A percentile compares a stretch with the other conserved stretches of the same genome.
These are phyloP conservation scores for Halcyon senegalensis DNA, from an alignment of 2,113 vertebrate genomes.

Conservation along the genomic window DNA sequence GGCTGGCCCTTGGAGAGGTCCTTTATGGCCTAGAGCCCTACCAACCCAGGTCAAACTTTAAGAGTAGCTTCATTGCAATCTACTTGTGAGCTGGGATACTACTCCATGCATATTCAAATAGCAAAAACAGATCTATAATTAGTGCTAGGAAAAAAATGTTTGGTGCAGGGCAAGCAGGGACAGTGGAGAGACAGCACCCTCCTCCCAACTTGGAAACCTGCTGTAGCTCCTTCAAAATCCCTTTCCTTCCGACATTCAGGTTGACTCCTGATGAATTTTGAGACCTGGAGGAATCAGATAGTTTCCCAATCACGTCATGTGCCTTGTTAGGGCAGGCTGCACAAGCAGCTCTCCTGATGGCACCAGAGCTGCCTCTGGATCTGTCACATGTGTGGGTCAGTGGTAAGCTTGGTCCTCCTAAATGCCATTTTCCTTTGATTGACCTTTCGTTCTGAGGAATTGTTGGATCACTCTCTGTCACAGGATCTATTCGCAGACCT, in stretches of 20 bases:
- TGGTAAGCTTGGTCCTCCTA: conserved; percentile 40
- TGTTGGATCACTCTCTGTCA: conserved; percentile 62
- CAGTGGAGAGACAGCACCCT: not conserved
- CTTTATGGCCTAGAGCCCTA: not conserved
- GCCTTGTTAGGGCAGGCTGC: not conserved
- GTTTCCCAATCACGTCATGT: conserved; percentile 67
- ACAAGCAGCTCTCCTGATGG: conserved; percentile 6
- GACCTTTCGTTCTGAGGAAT: conserved; percentile 70
- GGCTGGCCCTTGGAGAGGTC: not conserved
- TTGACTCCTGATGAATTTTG: conserved; percentile 70
- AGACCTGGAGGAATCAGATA: conserved; percentile 68
- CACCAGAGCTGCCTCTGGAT: conserved; percentile 42
- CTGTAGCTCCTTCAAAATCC: conserved; percentile 57
- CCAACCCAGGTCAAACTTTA: not conserved
- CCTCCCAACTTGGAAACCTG: conserved; percentile 12
- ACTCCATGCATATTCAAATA: conserved; percentile 12
- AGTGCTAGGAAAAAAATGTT: conserved; percentile 1
- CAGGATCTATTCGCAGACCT: conserved; percentile 46
- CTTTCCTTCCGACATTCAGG: conserved; percentile 66
- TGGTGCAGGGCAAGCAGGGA: conserved; percentile 42
- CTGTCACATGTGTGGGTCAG: conserved; percentile 57
- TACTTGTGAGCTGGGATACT: not conserved
- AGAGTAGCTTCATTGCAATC: not conserved
- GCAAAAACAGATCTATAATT: conserved; percentile 48
- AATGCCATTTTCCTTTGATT: conserved; percentile 71